Evolutionary conservation across 2,113 vertebrate genomes (phyloP), one percentile per base, ranked within the genome.

Genomic region (Morone chrysops): DNA sequence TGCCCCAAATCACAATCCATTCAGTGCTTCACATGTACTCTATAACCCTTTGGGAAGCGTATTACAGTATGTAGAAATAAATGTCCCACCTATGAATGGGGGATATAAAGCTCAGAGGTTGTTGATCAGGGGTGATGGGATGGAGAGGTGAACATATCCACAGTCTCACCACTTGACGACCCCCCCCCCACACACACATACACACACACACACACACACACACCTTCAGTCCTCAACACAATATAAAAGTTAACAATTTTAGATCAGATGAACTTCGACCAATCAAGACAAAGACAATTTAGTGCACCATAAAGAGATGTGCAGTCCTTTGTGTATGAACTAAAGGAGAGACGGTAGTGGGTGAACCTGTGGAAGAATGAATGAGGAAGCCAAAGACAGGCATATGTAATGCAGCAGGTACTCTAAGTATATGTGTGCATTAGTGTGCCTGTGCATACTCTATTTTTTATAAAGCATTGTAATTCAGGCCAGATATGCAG

Each of bases 331-430:
- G n/a, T 81, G 56, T 38, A 57, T 75, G 18, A 62, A 53, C 50
- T 62, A 45, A 50, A 78, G 66, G 54, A 71, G 75, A 70, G 9
- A 45, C 51, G 25, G 50, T 22, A 1, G 80, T 57, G 45, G 72
- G 78, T 78, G 40, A 90, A 84, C 89, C 91, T 90, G 89, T 90
- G 92, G 80, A 89, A 11, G 80, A 87, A 77, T 75, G 80, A 89
- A 73, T 81, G 83, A 78, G 76, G 74, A 86, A 78, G 83, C 89
- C 91, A 93, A 91, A 90, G 78, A 86, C 61, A 25, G 82, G 79
- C 82, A 47, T n/a, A 16, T 4, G 67, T 62, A 68, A 83, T 78
- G 70, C 59, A 20, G 84, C 25, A 17, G 80, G 70, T 75, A 10
- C 47, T 70, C 69, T 3, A 72, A 73, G 53, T 72, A 56, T 62